A percentile compares a stretch with the other conserved stretches of the same genome.
These are phyloP conservation scores for Rhodinocichla rosea DNA, from an alignment of 2,113 vertebrate genomes.

Conservation along the genomic window DNA sequence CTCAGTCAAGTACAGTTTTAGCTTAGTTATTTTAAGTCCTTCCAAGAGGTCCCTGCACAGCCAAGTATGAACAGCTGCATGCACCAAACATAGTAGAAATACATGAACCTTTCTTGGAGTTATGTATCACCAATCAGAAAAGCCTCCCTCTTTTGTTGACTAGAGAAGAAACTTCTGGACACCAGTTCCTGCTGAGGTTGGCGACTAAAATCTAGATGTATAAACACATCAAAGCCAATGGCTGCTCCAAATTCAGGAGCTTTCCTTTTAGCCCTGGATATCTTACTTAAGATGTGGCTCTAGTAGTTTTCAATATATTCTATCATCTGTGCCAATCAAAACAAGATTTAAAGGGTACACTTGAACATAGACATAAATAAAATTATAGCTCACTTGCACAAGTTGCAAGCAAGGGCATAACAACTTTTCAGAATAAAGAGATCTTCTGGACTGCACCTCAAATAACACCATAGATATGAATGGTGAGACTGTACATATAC, in stretches of 20 bases:
- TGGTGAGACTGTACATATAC: background rate
- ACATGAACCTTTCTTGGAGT: background rate
- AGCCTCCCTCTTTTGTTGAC: background rate
- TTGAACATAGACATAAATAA: background rate
- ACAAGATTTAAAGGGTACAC: background rate
- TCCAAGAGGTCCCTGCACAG: background rate
- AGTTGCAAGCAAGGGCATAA: background rate
- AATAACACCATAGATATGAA: background rate
- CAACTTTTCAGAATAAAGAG: background rate
- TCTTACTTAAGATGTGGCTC: background rate
- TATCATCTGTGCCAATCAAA: background rate
- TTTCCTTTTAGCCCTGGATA: background rate
- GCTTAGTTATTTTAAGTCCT: background rate
- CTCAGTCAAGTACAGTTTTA: background rate
- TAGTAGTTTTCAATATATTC: background rate
- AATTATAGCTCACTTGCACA: background rate
- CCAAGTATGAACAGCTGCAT: background rate
- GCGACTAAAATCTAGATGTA: background rate
- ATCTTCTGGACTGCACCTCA: background rate
- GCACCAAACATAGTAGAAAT: background rate
- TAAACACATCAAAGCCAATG: background rate
- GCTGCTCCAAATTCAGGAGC: background rate
- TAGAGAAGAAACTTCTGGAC: background rate
- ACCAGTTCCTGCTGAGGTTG: background rate
- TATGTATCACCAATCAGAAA: background rate